Evolutionary conservation across 2,888 invertebrate species (phyloP).

Genomic region (Andrena trimmerana): DNA sequence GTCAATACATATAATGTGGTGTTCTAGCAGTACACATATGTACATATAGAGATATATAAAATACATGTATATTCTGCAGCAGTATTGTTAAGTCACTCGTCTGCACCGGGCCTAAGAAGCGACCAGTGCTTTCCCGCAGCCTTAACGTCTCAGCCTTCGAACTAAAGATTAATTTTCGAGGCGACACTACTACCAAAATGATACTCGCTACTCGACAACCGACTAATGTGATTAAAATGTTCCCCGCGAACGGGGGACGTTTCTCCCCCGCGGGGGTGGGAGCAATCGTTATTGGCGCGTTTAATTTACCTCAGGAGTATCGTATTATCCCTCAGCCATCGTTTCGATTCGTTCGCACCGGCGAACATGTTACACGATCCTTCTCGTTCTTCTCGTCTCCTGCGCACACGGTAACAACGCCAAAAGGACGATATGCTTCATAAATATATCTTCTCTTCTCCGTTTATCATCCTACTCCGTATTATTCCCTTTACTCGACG

Average conservation of each 20-base stretch:
- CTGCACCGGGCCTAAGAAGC: no score
- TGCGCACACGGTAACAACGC: conserved; percentile 29
- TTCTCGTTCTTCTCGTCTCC: conserved; percentile 48
- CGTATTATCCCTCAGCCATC: conserved; percentile 86
- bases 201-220: background rate
- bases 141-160: background rate
- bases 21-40: no score
- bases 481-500: background rate
- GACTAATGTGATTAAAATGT: conserved; percentile 14
- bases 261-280: background rate
- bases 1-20: no score
- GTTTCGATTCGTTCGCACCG: conserved; percentile 87
- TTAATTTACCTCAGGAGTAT: conserved; percentile 82
- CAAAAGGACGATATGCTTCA: conserved; percentile 9
- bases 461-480: background rate
- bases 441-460: conserved; percentile 10
- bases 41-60: no score
- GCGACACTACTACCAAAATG: background rate
- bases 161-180: conserved; percentile 3
- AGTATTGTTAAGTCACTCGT: no score
- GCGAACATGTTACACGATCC: conserved; percentile 86
- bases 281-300: conserved; percentile 31
- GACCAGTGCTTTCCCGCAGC: no score
- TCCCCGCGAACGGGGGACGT: background rate
- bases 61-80: no score